Base-by-base conservation (phyloP, 2,797 vertebrate genomes). In the Sardinella longiceps region DNA sequence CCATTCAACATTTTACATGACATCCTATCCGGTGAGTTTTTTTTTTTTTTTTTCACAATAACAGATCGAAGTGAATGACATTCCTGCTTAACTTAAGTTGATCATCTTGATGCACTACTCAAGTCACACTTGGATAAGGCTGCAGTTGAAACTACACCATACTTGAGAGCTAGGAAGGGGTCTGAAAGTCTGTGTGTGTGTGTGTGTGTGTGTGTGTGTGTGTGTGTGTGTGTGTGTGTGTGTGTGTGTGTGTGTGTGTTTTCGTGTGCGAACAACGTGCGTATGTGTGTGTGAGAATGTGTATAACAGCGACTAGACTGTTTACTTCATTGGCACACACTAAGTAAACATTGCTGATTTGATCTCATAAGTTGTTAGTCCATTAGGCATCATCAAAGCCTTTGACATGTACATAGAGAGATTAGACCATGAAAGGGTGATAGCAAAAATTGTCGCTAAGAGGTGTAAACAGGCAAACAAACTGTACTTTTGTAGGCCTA, bases 291-390 rank as follows among this genome's bases (percentile, higher is more conserved):
- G 23, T n/a, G 56, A 48, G 46, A 48, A 5, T 48, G 56, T n/a
- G 23, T 48, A 10, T 48, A 48, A 48, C 46, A 66, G 20, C 37
- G 70, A 23, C 20, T 6, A 33, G 70, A 43, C 70, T 77, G 18
- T 77, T 77, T 77, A 77, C 33, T 23, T 43, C 37, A 23, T 77
- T 77, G 70, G 70, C 37, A 2, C 37, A 43, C 70, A 43, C 37
- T 39, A 20, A 43, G 37, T 77, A 77, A 77, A 77, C 70, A 77
- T 20, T 37, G 37, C 37, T 77, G 70, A 77, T 77, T 77, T 77
- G 33, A 77, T 77, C 70, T 77, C 33, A 43, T 39, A 37, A 37
- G 70, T 20, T 77, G 70, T 77, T 37, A 43, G 70, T 20, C 37
- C 5, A 77, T 39, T 28, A 23, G 70, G 14, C 66, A 14, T 33